Evolutionary conservation across 2,113 vertebrate species (phyloP).

Genomic region (Ivindomyrus marchei): DNA sequence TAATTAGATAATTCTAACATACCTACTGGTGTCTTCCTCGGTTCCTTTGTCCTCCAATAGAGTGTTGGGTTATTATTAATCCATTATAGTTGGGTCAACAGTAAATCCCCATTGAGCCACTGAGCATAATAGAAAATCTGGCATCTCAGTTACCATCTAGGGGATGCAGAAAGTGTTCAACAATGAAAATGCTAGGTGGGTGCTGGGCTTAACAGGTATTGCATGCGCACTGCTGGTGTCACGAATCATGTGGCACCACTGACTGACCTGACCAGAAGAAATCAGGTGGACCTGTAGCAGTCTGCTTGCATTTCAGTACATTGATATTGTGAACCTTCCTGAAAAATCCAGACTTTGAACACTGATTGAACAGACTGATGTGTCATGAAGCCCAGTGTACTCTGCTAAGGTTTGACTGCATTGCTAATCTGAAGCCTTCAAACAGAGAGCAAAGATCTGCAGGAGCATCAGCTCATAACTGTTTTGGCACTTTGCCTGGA

Average conservation of each 20-base stretch:
- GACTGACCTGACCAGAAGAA: neutral
- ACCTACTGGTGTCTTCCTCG: neutral
- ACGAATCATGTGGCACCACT: neutral
- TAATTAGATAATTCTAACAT: neutral
- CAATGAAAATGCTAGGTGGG: neutral
- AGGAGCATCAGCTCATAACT: neutral
- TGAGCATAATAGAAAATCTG: neutral
- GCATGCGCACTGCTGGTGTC: neutral
- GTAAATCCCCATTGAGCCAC: neutral
- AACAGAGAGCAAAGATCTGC: neutral
- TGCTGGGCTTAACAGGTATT: neutral
- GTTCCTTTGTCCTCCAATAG: neutral
- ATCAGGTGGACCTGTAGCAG: neutral
- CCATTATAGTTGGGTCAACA: neutral
- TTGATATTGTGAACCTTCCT: neutral
- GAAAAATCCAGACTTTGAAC: neutral
- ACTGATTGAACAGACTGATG: neutral
- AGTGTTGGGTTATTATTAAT: neutral
- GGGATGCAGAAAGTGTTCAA: neutral
- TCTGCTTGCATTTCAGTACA: neutral
- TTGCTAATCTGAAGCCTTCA: neutral
- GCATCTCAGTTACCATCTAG: neutral
- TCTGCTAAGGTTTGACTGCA: neutral
- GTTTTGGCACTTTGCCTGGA: neutral
- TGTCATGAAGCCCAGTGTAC: neutral